These are phyloP conservation scores for Micrasema minimum DNA, from an alignment of 1,140 invertebrate species.

Conservation along the genomic window DNA sequence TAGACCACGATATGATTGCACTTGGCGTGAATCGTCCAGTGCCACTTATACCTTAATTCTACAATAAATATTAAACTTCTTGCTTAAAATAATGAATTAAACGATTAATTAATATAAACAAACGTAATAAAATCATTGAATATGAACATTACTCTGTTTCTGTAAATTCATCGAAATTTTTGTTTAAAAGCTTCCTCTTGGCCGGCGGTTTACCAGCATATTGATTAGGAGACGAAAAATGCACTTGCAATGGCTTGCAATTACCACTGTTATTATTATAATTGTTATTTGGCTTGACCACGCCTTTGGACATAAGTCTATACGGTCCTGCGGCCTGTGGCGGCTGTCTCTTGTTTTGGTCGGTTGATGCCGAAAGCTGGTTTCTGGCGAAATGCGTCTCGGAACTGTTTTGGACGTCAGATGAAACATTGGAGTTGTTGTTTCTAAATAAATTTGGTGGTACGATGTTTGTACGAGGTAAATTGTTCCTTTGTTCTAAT, in stretches of 20 bases:
- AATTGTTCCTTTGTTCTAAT: slow-evolving; percentile 35
- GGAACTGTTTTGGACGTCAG: neutral
- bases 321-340: slow-evolving; percentile 7
- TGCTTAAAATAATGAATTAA: no score
- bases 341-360: neutral
- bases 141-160: no score
- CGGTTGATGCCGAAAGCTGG: neutral
- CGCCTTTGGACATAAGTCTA: slow-evolving; percentile 10
- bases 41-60: no score
- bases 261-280: neutral
- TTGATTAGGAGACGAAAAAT: no score
- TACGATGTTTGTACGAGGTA: slow-evolving; percentile 19
- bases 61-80: no score
- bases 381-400: slow-evolving; percentile 1
- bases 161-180: slow-evolving; percentile 29
- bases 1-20: no score
- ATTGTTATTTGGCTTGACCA: neutral
- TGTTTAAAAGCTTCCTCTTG: slow-evolving; percentile 36
- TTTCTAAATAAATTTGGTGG: slow-evolving; percentile 5
- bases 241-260: slow-evolving; percentile 23
- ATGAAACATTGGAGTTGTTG: neutral
- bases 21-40: no score
- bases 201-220: neutral
- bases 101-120: no score
- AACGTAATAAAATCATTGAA: no score